Conservation (phyloP, 2,113 vertebrate species). For the Diglossa brunneiventris region DNA sequence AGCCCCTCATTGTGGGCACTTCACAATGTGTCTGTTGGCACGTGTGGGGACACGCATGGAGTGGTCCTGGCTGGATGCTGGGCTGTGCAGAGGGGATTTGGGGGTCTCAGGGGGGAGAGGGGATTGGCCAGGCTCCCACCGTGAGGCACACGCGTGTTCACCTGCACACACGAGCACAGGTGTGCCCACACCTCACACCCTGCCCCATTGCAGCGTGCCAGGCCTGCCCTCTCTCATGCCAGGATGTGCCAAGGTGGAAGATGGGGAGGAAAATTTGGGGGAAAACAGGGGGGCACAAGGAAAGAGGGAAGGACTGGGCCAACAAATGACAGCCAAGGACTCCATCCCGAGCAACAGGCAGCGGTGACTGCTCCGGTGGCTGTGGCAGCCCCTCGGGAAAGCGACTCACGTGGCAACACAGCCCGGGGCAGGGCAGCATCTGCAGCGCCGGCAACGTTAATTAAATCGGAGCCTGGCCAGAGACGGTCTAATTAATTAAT, state of each 20-base stretch:
- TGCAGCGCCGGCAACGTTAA: constrained; percentile 27
- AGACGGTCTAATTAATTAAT: constrained; percentile 58
- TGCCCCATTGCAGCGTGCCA: neutral
- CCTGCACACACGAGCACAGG: neutral
- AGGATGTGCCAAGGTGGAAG: neutral
- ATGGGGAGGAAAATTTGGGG: neutral
- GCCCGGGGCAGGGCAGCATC: constrained; percentile 58
- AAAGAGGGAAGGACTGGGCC: neutral
- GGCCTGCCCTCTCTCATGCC: fast-evolving
- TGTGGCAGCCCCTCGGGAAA: neutral
- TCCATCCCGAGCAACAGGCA: neutral
- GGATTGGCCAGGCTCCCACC: neutral
- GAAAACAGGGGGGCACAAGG: fast-evolving
- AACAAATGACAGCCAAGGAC: neutral
- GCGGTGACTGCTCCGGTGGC: neutral
- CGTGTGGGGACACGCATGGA: fast-evolving
- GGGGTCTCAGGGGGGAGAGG: fast-evolving
- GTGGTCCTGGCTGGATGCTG: neutral
- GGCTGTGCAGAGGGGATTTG: neutral
- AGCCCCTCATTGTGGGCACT: fast-evolving
- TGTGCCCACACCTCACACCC: neutral
- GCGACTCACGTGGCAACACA: neutral
- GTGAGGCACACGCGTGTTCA: fast-evolving
- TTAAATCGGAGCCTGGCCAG: constrained; percentile 57
- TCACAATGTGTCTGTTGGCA: neutral